A percentile compares a stretch with the other conserved stretches of the same genome.
Conservation (phyloP, 2,113 vertebrate genomes). For the Phyllopteryx taeniolatus region DNA sequence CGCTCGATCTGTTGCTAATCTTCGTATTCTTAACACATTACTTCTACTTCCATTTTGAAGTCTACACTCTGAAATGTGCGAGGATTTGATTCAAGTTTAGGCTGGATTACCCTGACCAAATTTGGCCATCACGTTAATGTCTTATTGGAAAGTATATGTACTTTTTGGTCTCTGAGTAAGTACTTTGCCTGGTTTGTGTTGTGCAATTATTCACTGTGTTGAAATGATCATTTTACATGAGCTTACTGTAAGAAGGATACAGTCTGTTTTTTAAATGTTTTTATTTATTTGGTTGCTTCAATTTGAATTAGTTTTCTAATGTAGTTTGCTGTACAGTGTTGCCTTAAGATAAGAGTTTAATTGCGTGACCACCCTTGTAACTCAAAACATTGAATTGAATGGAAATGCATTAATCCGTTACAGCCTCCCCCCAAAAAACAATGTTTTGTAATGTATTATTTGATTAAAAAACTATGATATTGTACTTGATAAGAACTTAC, state of each 20-base stretch:
- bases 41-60: slow-evolving; percentile 15
- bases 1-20: neutral
- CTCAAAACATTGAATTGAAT: too few relatives aligned
- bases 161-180: slow-evolving; percentile 50
- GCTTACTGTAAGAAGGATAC: neutral
- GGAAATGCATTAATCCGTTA: too few relatives aligned
- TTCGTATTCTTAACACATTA: neutral
- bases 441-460: too few relatives aligned
- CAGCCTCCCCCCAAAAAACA: too few relatives aligned
- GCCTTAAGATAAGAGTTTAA: too few relatives aligned
- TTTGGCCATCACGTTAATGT: slow-evolving; percentile 52
- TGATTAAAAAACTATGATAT: too few relatives aligned
- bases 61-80: slow-evolving; percentile 23
- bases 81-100: slow-evolving; percentile 25
- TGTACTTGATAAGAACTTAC: too few relatives aligned
- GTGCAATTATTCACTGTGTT: slow-evolving; percentile 1
- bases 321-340: too few relatives aligned
- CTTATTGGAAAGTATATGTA: slow-evolving; percentile 61
- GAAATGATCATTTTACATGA: neutral
- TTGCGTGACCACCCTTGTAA: too few relatives aligned
- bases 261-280: neutral
- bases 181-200: slow-evolving; percentile 23
- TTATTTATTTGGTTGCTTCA: neutral
- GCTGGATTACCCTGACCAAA: slow-evolving; percentile 50
- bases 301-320: neutral